Evolutionary conservation across 2,113 vertebrate genomes (phyloP), one percentile per base, ranked within the genome.

Genomic region (Coptodon bakossiorum): DNA sequence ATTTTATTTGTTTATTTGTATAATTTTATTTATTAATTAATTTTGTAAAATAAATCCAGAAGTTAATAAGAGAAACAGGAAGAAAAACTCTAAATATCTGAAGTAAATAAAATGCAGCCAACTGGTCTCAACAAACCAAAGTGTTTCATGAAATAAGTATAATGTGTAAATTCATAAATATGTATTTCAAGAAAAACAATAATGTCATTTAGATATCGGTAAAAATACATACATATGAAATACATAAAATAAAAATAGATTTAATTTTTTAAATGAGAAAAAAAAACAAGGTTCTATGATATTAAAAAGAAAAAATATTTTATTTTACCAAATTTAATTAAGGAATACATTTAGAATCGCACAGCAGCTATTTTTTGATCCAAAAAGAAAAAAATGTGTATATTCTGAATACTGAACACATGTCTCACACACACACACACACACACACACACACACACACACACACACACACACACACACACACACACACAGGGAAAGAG

Each of bases 401-500:
- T 31, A 9, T 61, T 61, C 1, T 3, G 3, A 61, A 61, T 61
- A 61, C 27, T 31, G 27, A 61, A 6, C 57, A 61, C 57, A 17
- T 29, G 12, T 27, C 13, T 0, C 53, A 0, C 12, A 3, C 22
- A 13, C 22, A 24, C 48, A 10, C 8, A n/a, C 22, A 3, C 54
- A 27, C 22, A 24, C n/a, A 10, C 8, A n/a, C 22, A 3, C 54
- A 27, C 22, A 24, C 43, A 3, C 27, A 27, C 22, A 24, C 48
- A 10, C 8, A n/a, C 22, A 3, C 54, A 27, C 22, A 24, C n/a
- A 54, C n/a, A 5, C 19, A n/a, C 48, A 50, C 40, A 5, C 43
- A 3, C 27, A 27, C 6, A 45, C 43, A 22, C 9, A 54, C 0
- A 29, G 4, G 2, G 19, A n/a, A 17, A 19, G 22, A 57, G 56